Evolutionary conservation across 2,797 vertebrate species (phyloP).

Genomic region (Anguilla anguilla): DNA sequence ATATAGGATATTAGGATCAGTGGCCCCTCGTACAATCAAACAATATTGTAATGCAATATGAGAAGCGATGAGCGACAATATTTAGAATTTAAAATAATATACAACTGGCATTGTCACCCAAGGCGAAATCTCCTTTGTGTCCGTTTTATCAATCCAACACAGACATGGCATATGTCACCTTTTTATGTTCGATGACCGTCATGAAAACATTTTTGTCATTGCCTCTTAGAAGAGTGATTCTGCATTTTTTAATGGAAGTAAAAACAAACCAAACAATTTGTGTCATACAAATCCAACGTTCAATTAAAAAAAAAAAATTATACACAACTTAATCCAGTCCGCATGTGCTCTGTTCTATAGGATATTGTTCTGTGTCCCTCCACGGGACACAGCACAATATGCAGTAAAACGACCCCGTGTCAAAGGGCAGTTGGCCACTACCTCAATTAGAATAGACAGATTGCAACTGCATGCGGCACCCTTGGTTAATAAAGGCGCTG

Average conservation of each 20-base stretch:
- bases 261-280: constrained; percentile 1
- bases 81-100: constrained; percentile 23
- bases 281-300: not conserved
- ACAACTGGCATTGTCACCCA: constrained; percentile 15
- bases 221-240: not conserved
- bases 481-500: constrained; percentile 50
- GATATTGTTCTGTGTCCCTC: constrained; percentile 62
- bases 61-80: not conserved
- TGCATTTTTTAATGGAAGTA: not conserved
- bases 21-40: not conserved
- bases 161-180: constrained; percentile 9
- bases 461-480: constrained; percentile 66
- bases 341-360: constrained; percentile 48
- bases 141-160: constrained; percentile 34
- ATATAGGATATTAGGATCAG: not conserved
- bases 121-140: constrained; percentile 35
- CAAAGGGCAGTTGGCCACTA: constrained; percentile 74
- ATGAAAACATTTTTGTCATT: not conserved
- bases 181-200: not conserved
- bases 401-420: constrained; percentile 69
- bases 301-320: not conserved
- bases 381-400: constrained; percentile 62
- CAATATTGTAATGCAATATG: not conserved
- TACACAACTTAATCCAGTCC: constrained; percentile 60
- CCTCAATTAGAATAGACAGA: constrained; percentile 72